phyloP scores from a whole-genome alignment of 2,113 vertebrate species.

The Pseudopodoces humilis region DNA sequence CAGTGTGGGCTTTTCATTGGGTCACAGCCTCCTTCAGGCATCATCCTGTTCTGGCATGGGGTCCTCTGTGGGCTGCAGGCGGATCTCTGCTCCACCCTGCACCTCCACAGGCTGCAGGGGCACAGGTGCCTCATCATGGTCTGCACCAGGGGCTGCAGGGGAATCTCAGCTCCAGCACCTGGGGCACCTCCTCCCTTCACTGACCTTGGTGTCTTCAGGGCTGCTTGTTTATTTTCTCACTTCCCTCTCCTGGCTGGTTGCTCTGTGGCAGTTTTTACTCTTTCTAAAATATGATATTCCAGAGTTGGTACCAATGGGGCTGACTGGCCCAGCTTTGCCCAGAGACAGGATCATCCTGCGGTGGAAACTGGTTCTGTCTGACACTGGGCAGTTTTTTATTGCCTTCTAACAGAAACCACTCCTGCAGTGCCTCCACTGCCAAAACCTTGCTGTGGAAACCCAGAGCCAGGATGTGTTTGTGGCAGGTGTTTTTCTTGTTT shows the following conservation, averaged over 20 bases:
- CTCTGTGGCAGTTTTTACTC: background rate
- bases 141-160: background rate
- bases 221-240: background rate
- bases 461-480: background rate
- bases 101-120: fast-evolving
- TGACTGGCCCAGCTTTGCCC: background rate
- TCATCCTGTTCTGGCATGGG: fast-evolving
- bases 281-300: background rate
- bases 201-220: background rate
- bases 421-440: fast-evolving
- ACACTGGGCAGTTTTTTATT: fast-evolving
- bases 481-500: background rate
- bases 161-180: fast-evolving
- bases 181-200: background rate
- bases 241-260: background rate
- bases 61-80: background rate
- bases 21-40: background rate
- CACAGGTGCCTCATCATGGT: background rate
- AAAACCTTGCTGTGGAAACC: background rate
- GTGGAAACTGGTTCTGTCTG: background rate
- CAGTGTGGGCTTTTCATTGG: fast-evolving
- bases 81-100: background rate
- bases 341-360: fast-evolving
- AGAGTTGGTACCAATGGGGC: fast-evolving
- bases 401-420: background rate